These are phyloP conservation scores for Sceliomorpha sp. DNA, from an alignment of 2,888 invertebrate genomes.

Conservation along the genomic window DNA sequence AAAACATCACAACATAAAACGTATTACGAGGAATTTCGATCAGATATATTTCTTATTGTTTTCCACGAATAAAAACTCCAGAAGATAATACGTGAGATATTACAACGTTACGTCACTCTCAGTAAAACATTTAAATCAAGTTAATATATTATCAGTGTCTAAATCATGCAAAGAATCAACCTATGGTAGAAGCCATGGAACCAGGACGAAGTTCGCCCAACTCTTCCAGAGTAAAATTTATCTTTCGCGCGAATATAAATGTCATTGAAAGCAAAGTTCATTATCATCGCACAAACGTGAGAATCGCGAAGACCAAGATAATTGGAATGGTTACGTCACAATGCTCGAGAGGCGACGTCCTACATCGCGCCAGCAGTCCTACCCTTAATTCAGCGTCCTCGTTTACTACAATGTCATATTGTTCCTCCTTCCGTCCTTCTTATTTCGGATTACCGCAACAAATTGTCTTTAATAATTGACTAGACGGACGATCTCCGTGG, in stretches of 20 bases:
- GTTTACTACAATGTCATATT: conserved; percentile 36
- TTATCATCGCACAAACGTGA: conserved; percentile 52
- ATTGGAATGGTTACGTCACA: conserved; percentile 50
- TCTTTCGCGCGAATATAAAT: conserved; percentile 32
- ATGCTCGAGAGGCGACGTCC: conserved; percentile 24
- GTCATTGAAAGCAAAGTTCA: conserved; percentile 51
- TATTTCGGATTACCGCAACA: conserved; percentile 36
- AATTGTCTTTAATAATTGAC: conserved; percentile 43
- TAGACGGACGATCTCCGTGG: conserved; percentile 39
- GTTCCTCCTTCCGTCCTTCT: conserved; percentile 34
- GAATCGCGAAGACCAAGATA: conserved; percentile 38
- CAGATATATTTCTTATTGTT: too few relatives aligned
- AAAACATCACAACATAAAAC: too few relatives aligned
- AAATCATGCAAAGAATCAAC: too few relatives aligned
- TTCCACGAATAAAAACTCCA: too few relatives aligned
- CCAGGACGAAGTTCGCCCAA: too few relatives aligned
- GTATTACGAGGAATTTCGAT: too few relatives aligned
- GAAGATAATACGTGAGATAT: too few relatives aligned
- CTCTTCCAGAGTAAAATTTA: conserved; percentile 46
- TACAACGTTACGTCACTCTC: too few relatives aligned
- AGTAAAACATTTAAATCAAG: too few relatives aligned
- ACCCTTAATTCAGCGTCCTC: conserved; percentile 38
- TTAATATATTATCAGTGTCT: too few relatives aligned
- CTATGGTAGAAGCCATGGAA: too few relatives aligned
- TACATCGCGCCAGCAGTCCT: conserved; percentile 24